These are phyloP conservation scores for Amphipoea oculea DNA, from an alignment of 2,888 invertebrate species.

Conservation along the genomic window DNA sequence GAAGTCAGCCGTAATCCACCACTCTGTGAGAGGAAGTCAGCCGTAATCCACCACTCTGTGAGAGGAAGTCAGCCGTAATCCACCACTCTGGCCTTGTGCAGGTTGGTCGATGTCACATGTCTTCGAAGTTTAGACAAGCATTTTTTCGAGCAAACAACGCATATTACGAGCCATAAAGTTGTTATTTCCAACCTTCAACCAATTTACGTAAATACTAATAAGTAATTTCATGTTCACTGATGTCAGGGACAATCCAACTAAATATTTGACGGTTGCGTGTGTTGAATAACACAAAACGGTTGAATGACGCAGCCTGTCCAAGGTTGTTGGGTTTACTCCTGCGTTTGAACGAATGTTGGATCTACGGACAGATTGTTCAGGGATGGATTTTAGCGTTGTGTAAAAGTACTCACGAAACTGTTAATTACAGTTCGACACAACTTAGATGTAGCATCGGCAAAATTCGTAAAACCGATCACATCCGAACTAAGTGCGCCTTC, in stretches of 20 bases:
- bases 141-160: neutral
- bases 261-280: slow-evolving; percentile 2
- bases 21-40: neutral
- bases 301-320: neutral
- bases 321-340: neutral
- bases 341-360: neutral
- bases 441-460: too few relatives aligned
- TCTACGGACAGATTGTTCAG: too few relatives aligned
- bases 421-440: too few relatives aligned
- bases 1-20: neutral
- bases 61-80: neutral
- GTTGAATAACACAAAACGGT: slow-evolving; percentile 5
- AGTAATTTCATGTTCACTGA: neutral
- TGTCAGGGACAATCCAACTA: slow-evolving; percentile 18
- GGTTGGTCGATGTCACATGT: neutral
- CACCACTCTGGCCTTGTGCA: neutral
- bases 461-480: too few relatives aligned
- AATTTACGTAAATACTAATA: neutral
- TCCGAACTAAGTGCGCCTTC: too few relatives aligned
- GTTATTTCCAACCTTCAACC: too few relatives aligned
- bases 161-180: neutral
- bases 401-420: slow-evolving; percentile 4
- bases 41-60: neutral
- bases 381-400: slow-evolving; percentile 30
- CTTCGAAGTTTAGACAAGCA: neutral